Conservation (phyloP, 1,140 invertebrate genomes). For the Grapholita molesta region DNA sequence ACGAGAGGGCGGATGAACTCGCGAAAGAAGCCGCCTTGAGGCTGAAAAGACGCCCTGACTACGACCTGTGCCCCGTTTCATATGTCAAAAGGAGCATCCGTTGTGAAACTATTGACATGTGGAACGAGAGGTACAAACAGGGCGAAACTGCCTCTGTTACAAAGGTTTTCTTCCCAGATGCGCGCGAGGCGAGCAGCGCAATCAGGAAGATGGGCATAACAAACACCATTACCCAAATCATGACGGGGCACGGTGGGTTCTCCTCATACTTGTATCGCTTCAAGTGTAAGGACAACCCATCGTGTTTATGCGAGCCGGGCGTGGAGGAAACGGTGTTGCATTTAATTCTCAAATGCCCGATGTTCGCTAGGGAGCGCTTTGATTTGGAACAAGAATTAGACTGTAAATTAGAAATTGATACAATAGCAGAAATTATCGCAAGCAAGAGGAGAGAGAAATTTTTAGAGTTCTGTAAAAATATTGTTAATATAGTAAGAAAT, state of each 20-base stretch:
- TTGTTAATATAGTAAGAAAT: too few relatives aligned
- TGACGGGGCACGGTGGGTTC: too few relatives aligned
- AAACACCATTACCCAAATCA: too few relatives aligned
- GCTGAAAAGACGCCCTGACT: conserved; percentile 5
- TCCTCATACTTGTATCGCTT: too few relatives aligned
- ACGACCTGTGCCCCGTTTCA: conserved; percentile 21
- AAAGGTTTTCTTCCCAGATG: conserved; percentile 21
- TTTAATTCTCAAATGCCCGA: neutral
- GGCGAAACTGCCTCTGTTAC: conserved; percentile 17
- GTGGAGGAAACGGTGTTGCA: conserved; percentile 14
- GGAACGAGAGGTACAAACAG: conserved; percentile 19
- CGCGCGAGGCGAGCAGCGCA: neutral
- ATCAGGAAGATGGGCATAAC: neutral
- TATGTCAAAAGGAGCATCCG: conserved; percentile 12
- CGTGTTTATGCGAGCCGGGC: conserved; percentile 19
- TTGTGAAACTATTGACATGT: neutral
- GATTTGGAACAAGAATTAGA: too few relatives aligned
- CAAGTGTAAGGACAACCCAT: conserved; percentile 22
- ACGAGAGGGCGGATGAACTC: conserved; percentile 10
- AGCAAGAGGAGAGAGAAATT: too few relatives aligned
- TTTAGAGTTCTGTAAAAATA: too few relatives aligned
- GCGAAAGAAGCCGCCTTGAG: conserved; percentile 21
- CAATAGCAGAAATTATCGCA: too few relatives aligned
- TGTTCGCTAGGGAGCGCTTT: too few relatives aligned
- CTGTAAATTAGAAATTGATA: too few relatives aligned